Conservation (phyloP, 2,888 invertebrate species). For the Netelia melanura region DNA sequence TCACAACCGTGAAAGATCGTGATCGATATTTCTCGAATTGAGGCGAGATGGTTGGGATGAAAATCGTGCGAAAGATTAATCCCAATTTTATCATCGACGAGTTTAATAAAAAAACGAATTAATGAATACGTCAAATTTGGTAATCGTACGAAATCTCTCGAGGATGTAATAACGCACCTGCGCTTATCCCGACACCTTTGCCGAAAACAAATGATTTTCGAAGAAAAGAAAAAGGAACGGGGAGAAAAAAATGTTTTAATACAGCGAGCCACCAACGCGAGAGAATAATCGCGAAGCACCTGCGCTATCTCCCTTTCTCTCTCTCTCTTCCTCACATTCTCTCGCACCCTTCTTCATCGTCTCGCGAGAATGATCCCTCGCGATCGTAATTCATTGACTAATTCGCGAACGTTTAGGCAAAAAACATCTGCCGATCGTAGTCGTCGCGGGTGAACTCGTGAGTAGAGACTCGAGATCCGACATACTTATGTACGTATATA, state of each 20-base stretch:
- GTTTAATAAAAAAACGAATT: too few relatives aligned
- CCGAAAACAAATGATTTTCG: neutral
- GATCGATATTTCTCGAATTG: too few relatives aligned
- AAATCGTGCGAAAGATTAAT: too few relatives aligned
- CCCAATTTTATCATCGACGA: too few relatives aligned
- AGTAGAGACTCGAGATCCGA: slow-evolving; percentile 16
- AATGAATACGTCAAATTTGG: too few relatives aligned
- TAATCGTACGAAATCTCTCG: neutral
- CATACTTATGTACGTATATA: neutral
- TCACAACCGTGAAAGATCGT: too few relatives aligned
- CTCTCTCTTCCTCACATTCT: neutral
- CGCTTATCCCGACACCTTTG: slow-evolving; percentile 3
- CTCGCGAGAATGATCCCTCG: slow-evolving; percentile 67
- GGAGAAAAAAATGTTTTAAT: slow-evolving; percentile 16
- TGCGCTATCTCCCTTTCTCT: slow-evolving; percentile 17
- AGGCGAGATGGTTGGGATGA: too few relatives aligned
- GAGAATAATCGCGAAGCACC: slow-evolving; percentile 51
- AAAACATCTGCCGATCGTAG: slow-evolving; percentile 79
- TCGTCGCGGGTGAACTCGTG: neutral
- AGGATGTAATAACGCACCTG: slow-evolving; percentile 20
- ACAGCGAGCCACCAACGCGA: slow-evolving; percentile 43
- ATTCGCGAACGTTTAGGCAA: slow-evolving; percentile 81
- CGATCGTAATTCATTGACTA: slow-evolving; percentile 82
- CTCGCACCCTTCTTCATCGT: slow-evolving; percentile 61
- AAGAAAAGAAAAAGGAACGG: neutral